Evolutionary conservation across 2,797 vertebrate species (phyloP).

Genomic region (Chelmon rostratus): DNA sequence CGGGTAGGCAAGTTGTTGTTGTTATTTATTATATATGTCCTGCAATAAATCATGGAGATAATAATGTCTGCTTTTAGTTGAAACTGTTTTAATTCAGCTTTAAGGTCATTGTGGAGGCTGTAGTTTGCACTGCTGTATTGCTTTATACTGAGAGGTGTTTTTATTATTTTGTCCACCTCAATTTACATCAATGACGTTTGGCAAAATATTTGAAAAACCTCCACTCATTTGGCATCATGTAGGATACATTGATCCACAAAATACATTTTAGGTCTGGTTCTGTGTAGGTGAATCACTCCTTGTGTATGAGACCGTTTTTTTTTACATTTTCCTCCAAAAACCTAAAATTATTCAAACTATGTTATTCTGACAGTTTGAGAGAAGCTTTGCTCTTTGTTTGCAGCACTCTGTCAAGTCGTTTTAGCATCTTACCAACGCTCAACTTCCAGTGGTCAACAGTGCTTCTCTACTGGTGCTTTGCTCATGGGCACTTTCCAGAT

Average conservation of each 20-base stretch:
- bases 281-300: neutral
- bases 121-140: neutral
- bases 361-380: neutral
- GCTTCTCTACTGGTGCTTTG: neutral
- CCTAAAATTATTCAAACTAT: neutral
- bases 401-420: neutral
- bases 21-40: neutral
- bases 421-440: neutral
- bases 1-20: neutral
- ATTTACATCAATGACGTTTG: neutral
- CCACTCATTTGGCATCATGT: neutral
- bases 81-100: neutral
- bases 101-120: neutral
- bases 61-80: neutral
- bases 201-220: neutral
- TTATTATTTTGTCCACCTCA: no score
- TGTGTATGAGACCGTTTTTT: neutral
- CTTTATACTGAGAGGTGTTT: neutral
- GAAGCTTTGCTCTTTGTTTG: neutral
- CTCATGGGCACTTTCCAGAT: constrained; percentile 13
- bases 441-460: neutral
- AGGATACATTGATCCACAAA: neutral
- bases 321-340: neutral
- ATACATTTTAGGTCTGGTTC: neutral
- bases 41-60: neutral